Conservation (phyloP, 2,113 vertebrate species). For the Macquaria ambigua region DNA sequence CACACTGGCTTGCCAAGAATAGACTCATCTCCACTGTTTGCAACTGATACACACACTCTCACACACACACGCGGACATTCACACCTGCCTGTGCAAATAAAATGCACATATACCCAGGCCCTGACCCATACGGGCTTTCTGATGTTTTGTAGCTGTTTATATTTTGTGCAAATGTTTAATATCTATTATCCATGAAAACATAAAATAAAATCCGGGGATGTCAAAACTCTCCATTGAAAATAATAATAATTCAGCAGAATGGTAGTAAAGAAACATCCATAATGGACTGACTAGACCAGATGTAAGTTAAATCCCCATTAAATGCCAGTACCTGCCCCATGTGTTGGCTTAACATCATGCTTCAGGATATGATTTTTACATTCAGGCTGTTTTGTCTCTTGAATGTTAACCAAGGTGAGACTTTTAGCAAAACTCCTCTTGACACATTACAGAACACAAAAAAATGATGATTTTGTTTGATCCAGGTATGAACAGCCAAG, state of each 20-base stretch:
- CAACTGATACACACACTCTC: slow-evolving; percentile 45
- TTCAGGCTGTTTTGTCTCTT: neutral
- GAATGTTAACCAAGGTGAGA: neutral
- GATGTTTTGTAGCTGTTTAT: neutral
- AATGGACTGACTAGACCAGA: neutral
- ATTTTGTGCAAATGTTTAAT: neutral
- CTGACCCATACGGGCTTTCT: slow-evolving; percentile 2
- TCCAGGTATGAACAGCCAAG: no score
- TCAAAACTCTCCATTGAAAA: neutral
- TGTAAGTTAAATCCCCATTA: neutral
- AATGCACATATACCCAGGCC: slow-evolving; percentile 9
- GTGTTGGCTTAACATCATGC: neutral
- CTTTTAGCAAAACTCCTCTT: neutral
- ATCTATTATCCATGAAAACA: no score
- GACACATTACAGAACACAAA: no score
- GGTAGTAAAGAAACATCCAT: neutral
- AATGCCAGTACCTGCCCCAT: neutral
- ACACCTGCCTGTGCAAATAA: slow-evolving; percentile 40
- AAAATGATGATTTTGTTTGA: no score
- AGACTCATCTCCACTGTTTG: slow-evolving; percentile 52
- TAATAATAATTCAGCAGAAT: neutral
- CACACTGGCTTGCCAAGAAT: slow-evolving; percentile 57
- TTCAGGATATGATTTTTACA: neutral
- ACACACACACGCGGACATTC: slow-evolving; percentile 30
- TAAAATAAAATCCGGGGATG: neutral